phyloP scores from a whole-genome alignment of 1,140 invertebrate genomes.

The Apocrypta bakeri region DNA sequence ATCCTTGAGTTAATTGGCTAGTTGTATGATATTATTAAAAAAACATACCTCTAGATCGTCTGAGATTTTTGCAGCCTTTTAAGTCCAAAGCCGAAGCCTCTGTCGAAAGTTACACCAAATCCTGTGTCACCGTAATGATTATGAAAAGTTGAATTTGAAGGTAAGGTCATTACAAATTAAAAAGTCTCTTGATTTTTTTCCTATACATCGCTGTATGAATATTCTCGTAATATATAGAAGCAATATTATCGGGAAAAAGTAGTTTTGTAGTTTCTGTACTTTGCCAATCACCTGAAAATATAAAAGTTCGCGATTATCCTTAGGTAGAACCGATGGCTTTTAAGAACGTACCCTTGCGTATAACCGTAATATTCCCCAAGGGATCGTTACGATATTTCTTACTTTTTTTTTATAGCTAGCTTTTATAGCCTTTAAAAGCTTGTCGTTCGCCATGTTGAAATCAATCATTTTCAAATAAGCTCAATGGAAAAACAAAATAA shows the following conservation, averaged over 20 bases:
- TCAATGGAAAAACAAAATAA: not conserved
- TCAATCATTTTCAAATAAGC: constrained; percentile 15
- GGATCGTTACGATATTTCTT: constrained; percentile 13
- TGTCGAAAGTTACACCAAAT: no score
- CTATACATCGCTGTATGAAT: no score
- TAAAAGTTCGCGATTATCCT: not conserved
- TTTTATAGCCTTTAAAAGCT: constrained; percentile 16
- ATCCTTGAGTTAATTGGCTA: no score
- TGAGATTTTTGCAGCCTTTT: no score
- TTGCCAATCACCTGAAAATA: not conserved
- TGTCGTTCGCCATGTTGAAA: not conserved
- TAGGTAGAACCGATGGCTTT: not conserved
- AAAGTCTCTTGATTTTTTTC: no score
- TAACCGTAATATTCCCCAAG: constrained; percentile 2
- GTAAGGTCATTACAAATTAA: no score
- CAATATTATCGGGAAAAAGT: not conserved
- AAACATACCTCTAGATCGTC: no score
- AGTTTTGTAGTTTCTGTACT: not conserved
- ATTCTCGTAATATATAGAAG: no score
- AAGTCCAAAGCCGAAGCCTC: no score
- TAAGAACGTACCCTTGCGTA: constrained; percentile 17
- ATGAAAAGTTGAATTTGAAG: no score
- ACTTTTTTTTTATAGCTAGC: constrained; percentile 27
- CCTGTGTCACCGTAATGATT: no score
- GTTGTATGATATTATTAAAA: no score